Base-by-base conservation (phyloP, 2,888 invertebrate species). In the Gymnoscelis rufifasciata region DNA sequence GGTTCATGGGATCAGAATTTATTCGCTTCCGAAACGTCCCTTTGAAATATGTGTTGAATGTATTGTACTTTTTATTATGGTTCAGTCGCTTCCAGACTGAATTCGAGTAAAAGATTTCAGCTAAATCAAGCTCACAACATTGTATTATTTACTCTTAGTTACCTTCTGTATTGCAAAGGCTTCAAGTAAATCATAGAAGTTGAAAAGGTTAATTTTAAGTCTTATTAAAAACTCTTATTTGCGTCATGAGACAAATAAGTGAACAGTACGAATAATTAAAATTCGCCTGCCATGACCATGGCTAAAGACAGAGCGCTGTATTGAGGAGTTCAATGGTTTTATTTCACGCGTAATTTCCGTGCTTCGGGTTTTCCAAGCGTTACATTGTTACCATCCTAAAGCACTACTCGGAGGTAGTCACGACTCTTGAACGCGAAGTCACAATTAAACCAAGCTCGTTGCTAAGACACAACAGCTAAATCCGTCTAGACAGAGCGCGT, bases 261-360 rank as follows among this genome's bases (percentile, higher is more conserved):
- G n/a, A 54, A 55, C 47, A 57, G 54, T 62, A 47, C 56, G 59
- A 59, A 62, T 60, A 56, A 62, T 51, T 61, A 47, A n/a, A n/a
- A n/a, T n/a, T n/a, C n/a, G 57, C 54, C 56, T 59, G 54, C 65
- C 62, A 63, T 66, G 66, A 62, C 66, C 64, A 56, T 68, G 66
- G 61, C 52, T 63, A 61, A 51, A 57, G 51, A 19, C 19, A 19
- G n/a, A n/a, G 19, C 19, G 19, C 5, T 52, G 53, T 52, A 64
- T 57, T 60, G 58, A 56, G 58, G 60, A 68, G 66, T 68, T 69
- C 63, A 67, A 65, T 67, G 66, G 57, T 56, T 56, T 52, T 64
- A 59, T 58, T 56, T 57, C 36, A 41, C 43, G 39, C 36, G 39
- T 57, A 53, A 60, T 61, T 62, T 60, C 52, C 53, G 45, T 56